These are phyloP conservation scores for Orchesella flavescens DNA, from an alignment of 2,888 invertebrate genomes.

Conservation along the genomic window DNA sequence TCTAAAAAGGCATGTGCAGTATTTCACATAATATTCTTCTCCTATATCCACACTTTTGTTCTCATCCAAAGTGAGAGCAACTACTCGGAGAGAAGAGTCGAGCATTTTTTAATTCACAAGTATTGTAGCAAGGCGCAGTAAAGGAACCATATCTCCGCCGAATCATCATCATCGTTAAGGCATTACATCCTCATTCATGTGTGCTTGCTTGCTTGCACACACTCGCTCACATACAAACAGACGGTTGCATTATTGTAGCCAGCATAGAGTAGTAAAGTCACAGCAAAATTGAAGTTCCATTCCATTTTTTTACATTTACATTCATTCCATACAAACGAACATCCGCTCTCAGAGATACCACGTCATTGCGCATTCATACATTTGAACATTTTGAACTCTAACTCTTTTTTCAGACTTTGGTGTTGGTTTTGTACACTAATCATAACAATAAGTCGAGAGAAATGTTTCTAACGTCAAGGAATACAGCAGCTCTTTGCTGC, in stretches of 20 bases:
- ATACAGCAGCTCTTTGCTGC: no score
- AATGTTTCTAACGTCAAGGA: no score
- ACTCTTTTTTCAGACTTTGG: background rate
- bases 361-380: slow-evolving; percentile 15
- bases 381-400: background rate
- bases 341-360: slow-evolving; percentile 6
- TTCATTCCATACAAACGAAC: slow-evolving; percentile 13
- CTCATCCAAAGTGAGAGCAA: background rate
- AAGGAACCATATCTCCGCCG: slow-evolving; percentile 48
- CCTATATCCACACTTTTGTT: background rate
- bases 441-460: background rate
- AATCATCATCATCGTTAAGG: slow-evolving; percentile 24
- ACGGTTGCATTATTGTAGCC: background rate
- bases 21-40: slow-evolving; percentile 44
- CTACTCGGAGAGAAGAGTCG: background rate
- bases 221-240: no score
- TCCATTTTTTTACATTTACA: background rate
- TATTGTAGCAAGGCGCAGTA: slow-evolving; percentile 11
- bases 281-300: background rate
- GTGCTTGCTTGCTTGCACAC: slow-evolving; percentile 13
- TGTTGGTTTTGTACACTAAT: background rate
- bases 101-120: slow-evolving; percentile 19
- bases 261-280: background rate
- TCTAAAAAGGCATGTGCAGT: slow-evolving; percentile 24
- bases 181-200: slow-evolving; percentile 41